phyloP scores from a whole-genome alignment of 2,888 invertebrate genomes.

The Lottia gigantea region DNA sequence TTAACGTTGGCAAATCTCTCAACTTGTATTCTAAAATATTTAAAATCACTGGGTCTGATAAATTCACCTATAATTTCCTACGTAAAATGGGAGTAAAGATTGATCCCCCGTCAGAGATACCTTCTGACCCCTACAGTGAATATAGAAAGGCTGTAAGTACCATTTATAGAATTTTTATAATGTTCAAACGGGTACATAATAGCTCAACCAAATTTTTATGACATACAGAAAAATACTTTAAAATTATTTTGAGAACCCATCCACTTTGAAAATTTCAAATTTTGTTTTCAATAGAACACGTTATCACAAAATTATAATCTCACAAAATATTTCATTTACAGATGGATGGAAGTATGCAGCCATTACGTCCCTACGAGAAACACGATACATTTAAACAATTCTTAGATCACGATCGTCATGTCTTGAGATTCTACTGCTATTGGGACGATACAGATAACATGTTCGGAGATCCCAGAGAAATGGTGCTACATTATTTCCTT shows the following conservation, averaged over 20 bases:
- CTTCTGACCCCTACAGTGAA: slow-evolving; percentile 63
- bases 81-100: slow-evolving; percentile 87
- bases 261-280: not conserved
- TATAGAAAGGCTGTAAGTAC: slow-evolving; percentile 60
- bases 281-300: too few species aligned
- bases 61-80: slow-evolving; percentile 86
- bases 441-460: slow-evolving; percentile 88
- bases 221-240: too few species aligned
- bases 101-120: slow-evolving; percentile 37
- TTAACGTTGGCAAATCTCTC: slow-evolving; percentile 86
- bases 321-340: slow-evolving; percentile 31
- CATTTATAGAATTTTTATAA: not conserved
- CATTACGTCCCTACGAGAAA: slow-evolving; percentile 68
- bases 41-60: slow-evolving; percentile 86
- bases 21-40: slow-evolving; percentile 82
- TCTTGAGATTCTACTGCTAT: slow-evolving; percentile 83
- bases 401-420: slow-evolving; percentile 80
- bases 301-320: too few species aligned
- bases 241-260: not conserved
- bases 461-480: slow-evolving; percentile 81
- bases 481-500: slow-evolving; percentile 86
- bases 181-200: too few species aligned
- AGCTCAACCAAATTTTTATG: too few species aligned
- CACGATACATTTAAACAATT: slow-evolving; percentile 80
- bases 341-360: slow-evolving; percentile 68